Percentiles rank a stretch among this genome's conserved stretches.
Conservation (phyloP, 1,140 invertebrate genomes). For the Venustaconcha ellipsiformis region DNA sequence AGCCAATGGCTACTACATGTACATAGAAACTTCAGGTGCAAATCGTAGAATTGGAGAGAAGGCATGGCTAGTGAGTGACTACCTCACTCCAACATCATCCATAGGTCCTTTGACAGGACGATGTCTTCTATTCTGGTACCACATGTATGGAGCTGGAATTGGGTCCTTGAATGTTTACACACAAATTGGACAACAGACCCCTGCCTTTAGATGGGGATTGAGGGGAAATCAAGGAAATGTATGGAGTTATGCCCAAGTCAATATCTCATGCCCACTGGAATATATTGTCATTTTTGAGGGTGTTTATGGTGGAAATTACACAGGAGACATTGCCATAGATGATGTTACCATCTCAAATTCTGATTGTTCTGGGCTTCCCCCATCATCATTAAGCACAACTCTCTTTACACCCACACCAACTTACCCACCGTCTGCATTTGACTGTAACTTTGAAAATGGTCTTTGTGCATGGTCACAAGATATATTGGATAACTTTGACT, state of each 20-base stretch:
- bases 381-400: conserved; percentile 40
- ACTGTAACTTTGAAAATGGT: conserved; percentile 63
- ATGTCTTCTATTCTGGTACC: conserved; percentile 63
- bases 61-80: conserved; percentile 59
- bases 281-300: conserved; percentile 76
- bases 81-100: conserved; percentile 12
- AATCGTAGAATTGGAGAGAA: conserved; percentile 38
- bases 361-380: conserved; percentile 63
- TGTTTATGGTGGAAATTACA: conserved; percentile 74
- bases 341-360: conserved; percentile 73
- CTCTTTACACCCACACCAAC: conserved; percentile 18
- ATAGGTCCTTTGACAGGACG: neutral
- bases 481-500: conserved; percentile 56
- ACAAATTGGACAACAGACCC: conserved; percentile 36
- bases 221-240: conserved; percentile 58
- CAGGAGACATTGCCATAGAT: conserved; percentile 82
- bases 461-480: conserved; percentile 61
- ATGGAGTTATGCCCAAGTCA: conserved; percentile 48
- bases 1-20: conserved; percentile 52
- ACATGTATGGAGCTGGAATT: conserved; percentile 63
- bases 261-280: conserved; percentile 16
- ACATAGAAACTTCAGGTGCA: conserved; percentile 57
- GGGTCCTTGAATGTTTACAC: conserved; percentile 65
- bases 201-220: conserved; percentile 40
- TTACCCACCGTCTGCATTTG: conserved; percentile 46